These are phyloP conservation scores for Trissoscelio sp. DNA, from an alignment of 2,888 invertebrate genomes.

Conservation along the genomic window DNA sequence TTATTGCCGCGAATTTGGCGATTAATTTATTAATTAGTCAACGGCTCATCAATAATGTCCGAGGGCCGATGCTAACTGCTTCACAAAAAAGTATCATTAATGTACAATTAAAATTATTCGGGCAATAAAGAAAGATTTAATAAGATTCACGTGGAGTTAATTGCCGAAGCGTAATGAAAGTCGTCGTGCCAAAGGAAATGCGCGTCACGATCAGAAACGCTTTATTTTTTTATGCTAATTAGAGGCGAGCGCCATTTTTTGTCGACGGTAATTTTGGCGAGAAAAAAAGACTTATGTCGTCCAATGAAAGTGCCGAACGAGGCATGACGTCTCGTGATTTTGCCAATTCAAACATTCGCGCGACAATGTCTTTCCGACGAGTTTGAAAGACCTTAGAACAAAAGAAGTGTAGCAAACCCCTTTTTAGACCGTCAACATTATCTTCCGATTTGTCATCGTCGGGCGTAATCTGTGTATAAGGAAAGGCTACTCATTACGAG, in stretches of 20 bases:
- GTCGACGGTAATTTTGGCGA: conserved; percentile 59
- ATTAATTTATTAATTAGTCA: conserved; percentile 26
- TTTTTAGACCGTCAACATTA: conserved; percentile 43
- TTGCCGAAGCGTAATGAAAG: conserved; percentile 51
- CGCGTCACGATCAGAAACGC: conserved; percentile 55
- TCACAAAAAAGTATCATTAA: conserved; percentile 38
- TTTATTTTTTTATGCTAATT: conserved; percentile 61
- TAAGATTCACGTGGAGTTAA: conserved; percentile 32
- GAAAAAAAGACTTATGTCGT: conserved; percentile 45
- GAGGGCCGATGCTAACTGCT: conserved; percentile 13
- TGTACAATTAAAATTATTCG: conserved; percentile 41
- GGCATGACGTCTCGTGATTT: conserved; percentile 79
- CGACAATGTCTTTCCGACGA: conserved; percentile 56
- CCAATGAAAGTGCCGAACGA: conserved; percentile 57
- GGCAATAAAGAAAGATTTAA: conserved; percentile 49
- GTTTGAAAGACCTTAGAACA: conserved; percentile 51
- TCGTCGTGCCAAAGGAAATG: conserved; percentile 30
- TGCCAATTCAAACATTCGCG: conserved; percentile 77
- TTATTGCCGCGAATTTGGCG: neutral
- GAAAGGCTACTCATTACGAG: conserved; percentile 28
- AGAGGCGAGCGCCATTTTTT: conserved; percentile 47
- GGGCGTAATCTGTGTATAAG: conserved; percentile 17
- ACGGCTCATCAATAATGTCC: conserved; percentile 11
- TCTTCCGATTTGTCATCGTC: conserved; percentile 47
- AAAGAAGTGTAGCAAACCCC: conserved; percentile 40